Evolutionary conservation across 2,888 invertebrate species (phyloP).

Genomic region (Ditylenchus weischeri): DNA sequence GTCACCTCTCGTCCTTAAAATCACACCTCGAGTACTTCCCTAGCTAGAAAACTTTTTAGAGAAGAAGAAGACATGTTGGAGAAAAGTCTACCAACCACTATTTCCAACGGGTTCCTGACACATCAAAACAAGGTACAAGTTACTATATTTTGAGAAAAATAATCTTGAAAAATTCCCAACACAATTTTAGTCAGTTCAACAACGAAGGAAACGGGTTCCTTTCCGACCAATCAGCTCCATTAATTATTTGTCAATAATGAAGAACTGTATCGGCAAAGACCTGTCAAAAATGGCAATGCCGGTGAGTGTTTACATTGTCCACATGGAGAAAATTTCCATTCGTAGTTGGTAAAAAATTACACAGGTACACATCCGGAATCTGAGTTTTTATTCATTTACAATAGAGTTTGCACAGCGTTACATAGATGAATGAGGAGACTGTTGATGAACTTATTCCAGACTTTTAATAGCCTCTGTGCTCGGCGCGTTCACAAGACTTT

Average conservation of each 20-base stretch:
- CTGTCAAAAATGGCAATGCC: conserved; percentile 38
- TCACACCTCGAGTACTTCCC: too few relatives aligned
- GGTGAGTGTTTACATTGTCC: conserved; percentile 20
- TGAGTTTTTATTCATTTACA: neutral
- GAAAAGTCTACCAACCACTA: neutral
- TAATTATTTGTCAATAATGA: conserved; percentile 34
- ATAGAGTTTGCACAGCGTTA: too few relatives aligned
- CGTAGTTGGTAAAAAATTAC: too few relatives aligned
- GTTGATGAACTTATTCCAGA: too few relatives aligned
- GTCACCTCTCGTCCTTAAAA: too few relatives aligned
- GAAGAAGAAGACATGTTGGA: neutral
- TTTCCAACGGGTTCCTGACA: neutral
- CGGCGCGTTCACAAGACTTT: too few relatives aligned
- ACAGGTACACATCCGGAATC: neutral
- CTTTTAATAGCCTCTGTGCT: too few relatives aligned
- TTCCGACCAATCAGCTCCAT: conserved; percentile 31
- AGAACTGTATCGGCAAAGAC: conserved; percentile 37
- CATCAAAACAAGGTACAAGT: neutral
- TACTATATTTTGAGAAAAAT: neutral
- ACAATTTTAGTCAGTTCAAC: neutral
- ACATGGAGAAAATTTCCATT: neutral
- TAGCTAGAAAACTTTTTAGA: too few relatives aligned
- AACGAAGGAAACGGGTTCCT: conserved; percentile 28
- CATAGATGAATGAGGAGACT: too few relatives aligned
- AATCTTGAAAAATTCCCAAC: neutral